Evolutionary conservation across 2,797 vertebrate genomes (phyloP).

Genomic region (Mus caroli): DNA sequence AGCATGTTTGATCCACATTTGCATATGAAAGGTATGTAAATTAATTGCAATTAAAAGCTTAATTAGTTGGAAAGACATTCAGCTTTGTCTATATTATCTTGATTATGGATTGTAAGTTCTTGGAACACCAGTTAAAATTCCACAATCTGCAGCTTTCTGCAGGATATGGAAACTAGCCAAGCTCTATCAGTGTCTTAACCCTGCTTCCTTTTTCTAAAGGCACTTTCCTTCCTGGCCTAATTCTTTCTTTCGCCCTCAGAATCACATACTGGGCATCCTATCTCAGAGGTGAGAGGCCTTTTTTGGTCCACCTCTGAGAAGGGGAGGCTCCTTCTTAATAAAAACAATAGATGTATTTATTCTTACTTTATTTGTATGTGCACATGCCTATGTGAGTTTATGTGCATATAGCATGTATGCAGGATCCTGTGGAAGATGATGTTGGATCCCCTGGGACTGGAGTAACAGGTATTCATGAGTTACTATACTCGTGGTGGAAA

Average conservation of each 20-base stretch:
- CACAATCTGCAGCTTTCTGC: neutral
- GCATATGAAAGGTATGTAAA: conserved; percentile 39
- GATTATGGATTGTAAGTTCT: conserved; percentile 26
- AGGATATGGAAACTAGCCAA: conserved; percentile 2
- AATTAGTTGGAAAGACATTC: conserved; percentile 46
- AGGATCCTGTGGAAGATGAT: neutral
- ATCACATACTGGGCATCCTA: neutral
- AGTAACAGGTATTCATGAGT: neutral
- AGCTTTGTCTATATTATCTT: conserved; percentile 49
- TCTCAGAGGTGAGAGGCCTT: neutral
- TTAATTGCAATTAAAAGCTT: conserved; percentile 56
- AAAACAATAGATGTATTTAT: neutral
- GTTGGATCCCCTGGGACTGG: neutral
- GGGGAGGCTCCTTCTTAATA: neutral
- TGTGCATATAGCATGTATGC: neutral
- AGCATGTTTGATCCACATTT: conserved; percentile 39
- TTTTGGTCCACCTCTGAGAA: neutral
- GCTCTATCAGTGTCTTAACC: neutral
- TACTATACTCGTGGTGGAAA: neutral
- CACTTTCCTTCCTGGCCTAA: neutral
- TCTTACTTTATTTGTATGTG: neutral
- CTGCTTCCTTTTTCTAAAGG: neutral
- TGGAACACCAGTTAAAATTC: neutral
- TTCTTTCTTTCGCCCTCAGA: neutral
- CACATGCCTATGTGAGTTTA: neutral